These are phyloP conservation scores for Philaenus spumarius DNA, from an alignment of 1,140 invertebrate genomes.

Conservation along the genomic window DNA sequence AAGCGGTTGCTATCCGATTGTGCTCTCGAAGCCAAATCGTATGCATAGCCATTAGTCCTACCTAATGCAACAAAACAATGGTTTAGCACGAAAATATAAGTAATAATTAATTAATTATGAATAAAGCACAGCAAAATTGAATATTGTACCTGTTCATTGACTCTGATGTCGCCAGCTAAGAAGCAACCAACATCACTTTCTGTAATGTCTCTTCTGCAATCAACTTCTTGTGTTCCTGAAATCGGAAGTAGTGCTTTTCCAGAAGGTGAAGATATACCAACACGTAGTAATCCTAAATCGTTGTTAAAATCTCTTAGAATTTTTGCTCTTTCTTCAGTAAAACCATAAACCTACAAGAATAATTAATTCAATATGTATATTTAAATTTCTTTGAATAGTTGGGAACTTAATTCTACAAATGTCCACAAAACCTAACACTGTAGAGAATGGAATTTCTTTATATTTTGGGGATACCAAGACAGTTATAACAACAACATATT, in stretches of 20 bases:
- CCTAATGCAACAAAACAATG: slow-evolving; percentile 39
- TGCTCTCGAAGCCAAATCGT: slow-evolving; percentile 96
- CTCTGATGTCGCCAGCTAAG: slow-evolving; percentile 83
- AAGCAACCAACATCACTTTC: slow-evolving; percentile 88
- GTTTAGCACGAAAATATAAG: not conserved
- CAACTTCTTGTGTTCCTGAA: slow-evolving; percentile 76
- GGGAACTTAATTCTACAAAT: no score
- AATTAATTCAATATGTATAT: not conserved
- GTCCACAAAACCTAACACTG: no score
- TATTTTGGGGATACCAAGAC: no score
- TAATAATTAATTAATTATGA: not conserved
- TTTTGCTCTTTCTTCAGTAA: slow-evolving; percentile 68
- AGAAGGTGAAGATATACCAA: slow-evolving; percentile 61
- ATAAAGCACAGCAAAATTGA: not conserved
- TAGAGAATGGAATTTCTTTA: no score
- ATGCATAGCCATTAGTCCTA: slow-evolving; percentile 92
- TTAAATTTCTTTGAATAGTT: not conserved
- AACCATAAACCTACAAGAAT: slow-evolving; percentile 74
- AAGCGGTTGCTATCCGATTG: slow-evolving; percentile 76
- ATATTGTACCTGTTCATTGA: slow-evolving; percentile 66
- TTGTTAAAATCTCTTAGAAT: slow-evolving; percentile 76
- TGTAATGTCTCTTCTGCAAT: slow-evolving; percentile 74
- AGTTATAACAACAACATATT: no score
- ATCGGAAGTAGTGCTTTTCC: slow-evolving; percentile 84
- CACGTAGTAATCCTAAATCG: slow-evolving; percentile 71